phyloP scores from a whole-genome alignment of 1,140 invertebrate species.

The Saxidomus purpurata region DNA sequence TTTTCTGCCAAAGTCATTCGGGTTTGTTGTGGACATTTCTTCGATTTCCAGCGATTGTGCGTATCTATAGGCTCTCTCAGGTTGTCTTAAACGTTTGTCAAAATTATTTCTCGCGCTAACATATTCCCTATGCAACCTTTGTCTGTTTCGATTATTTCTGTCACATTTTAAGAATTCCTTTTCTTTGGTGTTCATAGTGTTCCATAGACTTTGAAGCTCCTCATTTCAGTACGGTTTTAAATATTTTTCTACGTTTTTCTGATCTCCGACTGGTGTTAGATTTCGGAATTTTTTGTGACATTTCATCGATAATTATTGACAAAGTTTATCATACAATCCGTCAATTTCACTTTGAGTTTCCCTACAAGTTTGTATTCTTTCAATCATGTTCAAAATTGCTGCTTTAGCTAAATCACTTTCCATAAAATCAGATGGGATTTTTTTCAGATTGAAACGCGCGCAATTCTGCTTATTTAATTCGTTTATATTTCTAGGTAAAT shows the following conservation, averaged over 20 bases:
- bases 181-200: conserved; percentile 34
- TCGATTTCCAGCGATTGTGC: no score
- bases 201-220: conserved; percentile 35
- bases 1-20: no score
- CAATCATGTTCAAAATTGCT: conserved; percentile 38
- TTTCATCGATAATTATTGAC: not conserved
- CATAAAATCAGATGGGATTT: not conserved
- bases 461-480: not conserved
- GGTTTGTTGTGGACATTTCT: no score
- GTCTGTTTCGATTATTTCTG: no score
- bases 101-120: no score
- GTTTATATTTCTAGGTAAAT: not conserved
- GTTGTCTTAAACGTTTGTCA: no score
- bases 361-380: not conserved
- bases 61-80: no score
- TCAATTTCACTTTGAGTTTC: conserved; percentile 38
- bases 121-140: no score
- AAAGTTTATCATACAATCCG: conserved; percentile 25
- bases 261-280: not conserved
- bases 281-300: conserved; percentile 8
- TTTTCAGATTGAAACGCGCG: not conserved
- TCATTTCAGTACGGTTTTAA: conserved; percentile 28
- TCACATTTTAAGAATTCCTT: no score
- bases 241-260: not conserved
- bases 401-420: not conserved